Base-by-base conservation (phyloP, 1,140 invertebrate genomes). In the Pseudomyrmex cubaensis region DNA sequence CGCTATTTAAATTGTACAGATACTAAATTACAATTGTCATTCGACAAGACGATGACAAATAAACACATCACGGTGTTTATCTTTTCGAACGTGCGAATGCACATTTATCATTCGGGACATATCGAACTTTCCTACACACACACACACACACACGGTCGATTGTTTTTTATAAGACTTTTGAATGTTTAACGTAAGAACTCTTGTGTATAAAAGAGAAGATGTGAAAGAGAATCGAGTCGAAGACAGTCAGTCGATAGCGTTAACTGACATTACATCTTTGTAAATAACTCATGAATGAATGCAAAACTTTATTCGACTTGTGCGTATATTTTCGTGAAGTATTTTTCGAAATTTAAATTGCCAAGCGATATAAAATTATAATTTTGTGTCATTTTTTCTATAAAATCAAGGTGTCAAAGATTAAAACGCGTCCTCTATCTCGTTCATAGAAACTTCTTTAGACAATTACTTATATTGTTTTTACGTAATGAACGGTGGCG, bases 1-100 rank as follows among this genome's bases (percentile, higher is more conserved):
- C 13, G 25, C 44, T 82, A 54, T 57, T 82, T 75, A 63, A 78
- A 78, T 69, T 48, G 46, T 56, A 84, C 63, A 46, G 50, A 69
- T 66, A 74, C 62, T 54, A 77, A 70, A 52, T 84, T 84, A 78
- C 48, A 70, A 57, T 62, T 48, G 54, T n/a, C 44, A 54, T 69
- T 0, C n/a, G 64, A 70, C 44, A 44, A 80, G 20, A 78, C 17
- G 59, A 20, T 57, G 76, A 57, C 13, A 66, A 61, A 69, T 75
- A 75, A 82, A 82, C 73, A 74, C 59, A 82, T 12, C 67, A 22
- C 17, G 54, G 7, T 15, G 20, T 25, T 52, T 25, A 52, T 8
- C 9, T 62, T 62, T 10, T 15, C 22, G 10, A 46, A 52, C 22
- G n/a, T 22, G 56, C 52, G 44, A 10, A 69, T 63, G 15, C 13